Evolutionary conservation across 2,797 vertebrate genomes (phyloP).

Genomic region (Steatocranus sp.): DNA sequence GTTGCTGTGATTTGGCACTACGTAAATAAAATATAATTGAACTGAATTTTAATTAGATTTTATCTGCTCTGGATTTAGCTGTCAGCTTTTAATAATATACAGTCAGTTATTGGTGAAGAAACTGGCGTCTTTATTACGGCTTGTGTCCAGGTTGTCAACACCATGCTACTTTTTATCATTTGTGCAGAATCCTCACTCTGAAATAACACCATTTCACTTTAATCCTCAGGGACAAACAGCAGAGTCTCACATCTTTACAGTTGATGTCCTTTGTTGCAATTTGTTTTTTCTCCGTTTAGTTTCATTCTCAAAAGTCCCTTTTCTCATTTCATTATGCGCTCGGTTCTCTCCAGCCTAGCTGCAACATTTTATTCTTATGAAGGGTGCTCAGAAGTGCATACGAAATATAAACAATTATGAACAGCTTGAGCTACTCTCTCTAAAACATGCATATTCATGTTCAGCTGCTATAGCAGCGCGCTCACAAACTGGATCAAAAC

Average conservation of each 20-base stretch:
- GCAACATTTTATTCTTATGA: background rate
- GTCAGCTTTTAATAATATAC: background rate
- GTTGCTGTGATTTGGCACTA: background rate
- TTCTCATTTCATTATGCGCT: background rate
- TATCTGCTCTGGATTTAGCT: background rate
- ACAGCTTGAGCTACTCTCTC: background rate
- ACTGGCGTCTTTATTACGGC: background rate
- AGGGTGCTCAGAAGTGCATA: background rate
- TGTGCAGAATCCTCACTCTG: background rate
- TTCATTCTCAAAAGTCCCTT: background rate
- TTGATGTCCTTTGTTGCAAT: background rate
- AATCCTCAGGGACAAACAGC: background rate
- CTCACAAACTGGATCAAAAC: background rate
- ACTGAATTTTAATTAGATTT: background rate
- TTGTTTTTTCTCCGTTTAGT: background rate
- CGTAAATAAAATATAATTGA: background rate
- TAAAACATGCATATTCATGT: conserved; percentile 31
- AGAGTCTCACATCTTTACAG: background rate
- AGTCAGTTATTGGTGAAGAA: background rate
- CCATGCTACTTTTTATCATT: background rate
- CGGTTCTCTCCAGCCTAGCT: background rate
- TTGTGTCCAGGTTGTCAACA: background rate
- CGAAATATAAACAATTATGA: background rate
- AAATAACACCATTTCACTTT: background rate
- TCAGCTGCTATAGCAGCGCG: conserved; percentile 7